Percentiles rank a stretch among this genome's conserved stretches.
phyloP scores from a whole-genome alignment of 2,888 invertebrate species.

The Lithophane semibrunnea region DNA sequence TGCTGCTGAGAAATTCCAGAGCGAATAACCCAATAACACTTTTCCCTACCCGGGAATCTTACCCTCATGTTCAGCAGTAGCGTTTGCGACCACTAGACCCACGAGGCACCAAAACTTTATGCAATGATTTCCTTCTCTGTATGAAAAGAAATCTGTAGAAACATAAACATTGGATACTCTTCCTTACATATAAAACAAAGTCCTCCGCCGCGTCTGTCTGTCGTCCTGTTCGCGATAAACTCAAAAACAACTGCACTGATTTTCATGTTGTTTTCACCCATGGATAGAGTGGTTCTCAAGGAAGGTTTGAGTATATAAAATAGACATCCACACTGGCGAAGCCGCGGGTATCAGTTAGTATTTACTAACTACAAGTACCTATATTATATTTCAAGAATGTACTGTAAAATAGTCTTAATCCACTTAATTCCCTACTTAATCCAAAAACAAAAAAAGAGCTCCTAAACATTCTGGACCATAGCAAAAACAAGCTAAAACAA shows the following conservation, averaged over 20 bases:
- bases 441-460: conserved; percentile 1
- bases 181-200: too few relatives aligned
- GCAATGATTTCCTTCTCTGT: background rate
- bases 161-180: too few relatives aligned
- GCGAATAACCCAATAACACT: background rate
- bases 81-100: background rate
- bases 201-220: too few relatives aligned
- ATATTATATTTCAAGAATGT: background rate
- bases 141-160: background rate
- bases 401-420: background rate
- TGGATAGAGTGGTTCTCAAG: too few relatives aligned
- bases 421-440: background rate
- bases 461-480: background rate
- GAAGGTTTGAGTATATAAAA: too few relatives aligned
- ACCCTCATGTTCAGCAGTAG: background rate
- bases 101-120: background rate
- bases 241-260: too few relatives aligned
- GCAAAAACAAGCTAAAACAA: conserved; percentile 42
- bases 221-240: too few relatives aligned
- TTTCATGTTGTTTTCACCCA: too few relatives aligned
- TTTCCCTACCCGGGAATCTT: background rate
- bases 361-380: too few relatives aligned
- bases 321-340: too few relatives aligned
- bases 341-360: too few relatives aligned
- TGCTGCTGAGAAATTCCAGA: too few relatives aligned